phyloP scores from a whole-genome alignment of 1,140 invertebrate genomes.

The Aphelenchoides fujianensis region DNA sequence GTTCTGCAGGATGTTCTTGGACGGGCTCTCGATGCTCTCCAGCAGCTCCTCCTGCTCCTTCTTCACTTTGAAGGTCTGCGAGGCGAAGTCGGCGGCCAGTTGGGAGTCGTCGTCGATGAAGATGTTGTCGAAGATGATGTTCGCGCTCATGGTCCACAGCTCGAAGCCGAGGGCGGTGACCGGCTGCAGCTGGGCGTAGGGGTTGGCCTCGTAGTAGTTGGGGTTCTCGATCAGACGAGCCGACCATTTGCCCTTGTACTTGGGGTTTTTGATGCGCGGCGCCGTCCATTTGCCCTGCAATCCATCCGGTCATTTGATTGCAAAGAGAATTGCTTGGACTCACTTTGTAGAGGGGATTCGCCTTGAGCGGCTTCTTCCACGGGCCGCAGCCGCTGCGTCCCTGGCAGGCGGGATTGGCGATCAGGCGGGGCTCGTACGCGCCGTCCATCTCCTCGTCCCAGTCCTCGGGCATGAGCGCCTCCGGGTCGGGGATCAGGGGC shows the following conservation, averaged over 20 bases:
- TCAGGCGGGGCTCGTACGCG: conserved; percentile 89
- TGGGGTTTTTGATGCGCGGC: conserved; percentile 84
- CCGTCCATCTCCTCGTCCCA: conserved; percentile 96
- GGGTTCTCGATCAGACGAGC: conserved; percentile 82
- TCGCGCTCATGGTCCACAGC: conserved; percentile 93
- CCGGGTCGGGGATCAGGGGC: conserved; percentile 80
- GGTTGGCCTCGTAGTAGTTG: conserved; percentile 83
- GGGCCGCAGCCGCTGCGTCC: conserved; percentile 81
- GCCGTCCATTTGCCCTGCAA: conserved; percentile 73
- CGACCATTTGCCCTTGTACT: conserved; percentile 90
- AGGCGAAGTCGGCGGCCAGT: conserved; percentile 77
- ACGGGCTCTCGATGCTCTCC: conserved; percentile 70
- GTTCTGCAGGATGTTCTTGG: conserved; percentile 78
- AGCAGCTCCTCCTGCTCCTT: conserved; percentile 64
- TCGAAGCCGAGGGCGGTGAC: conserved; percentile 94
- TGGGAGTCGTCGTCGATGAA: conserved; percentile 79
- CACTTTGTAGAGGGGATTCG: conserved; percentile 63
- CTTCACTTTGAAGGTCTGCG: conserved; percentile 81
- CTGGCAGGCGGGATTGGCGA: conserved; percentile 84
- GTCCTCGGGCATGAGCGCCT: conserved; percentile 81
- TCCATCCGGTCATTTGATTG: no score
- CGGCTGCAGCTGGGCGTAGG: conserved; percentile 79
- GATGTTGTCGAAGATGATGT: conserved; percentile 85
- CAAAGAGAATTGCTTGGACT: no score
- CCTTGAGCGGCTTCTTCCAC: conserved; percentile 68